These are phyloP conservation scores for Ricordea florida DNA, from an alignment of 92 coral and sea anemone genomes.

Conservation along the genomic window DNA sequence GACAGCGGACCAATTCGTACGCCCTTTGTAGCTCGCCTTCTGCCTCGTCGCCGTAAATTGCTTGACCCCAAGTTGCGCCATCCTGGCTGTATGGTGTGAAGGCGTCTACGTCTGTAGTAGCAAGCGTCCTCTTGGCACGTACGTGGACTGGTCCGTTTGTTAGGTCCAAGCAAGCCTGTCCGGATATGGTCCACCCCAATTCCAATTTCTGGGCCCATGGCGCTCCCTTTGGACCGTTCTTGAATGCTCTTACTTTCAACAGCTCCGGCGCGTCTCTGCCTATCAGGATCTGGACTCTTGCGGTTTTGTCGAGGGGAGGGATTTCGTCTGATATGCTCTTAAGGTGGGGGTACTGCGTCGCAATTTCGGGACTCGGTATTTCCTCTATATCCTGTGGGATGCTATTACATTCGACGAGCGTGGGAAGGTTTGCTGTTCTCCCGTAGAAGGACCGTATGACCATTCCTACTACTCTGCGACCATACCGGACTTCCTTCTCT, in stretches of 20 bases:
- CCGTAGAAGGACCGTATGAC: constrained; percentile 21
- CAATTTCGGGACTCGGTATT: constrained; percentile 34
- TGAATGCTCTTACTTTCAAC: constrained; percentile 43
- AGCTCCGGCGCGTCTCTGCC: constrained; percentile 62
- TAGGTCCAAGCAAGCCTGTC: constrained; percentile 50
- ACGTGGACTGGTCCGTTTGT: constrained; percentile 30
- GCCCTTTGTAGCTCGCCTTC: neutral
- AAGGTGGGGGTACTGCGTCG: constrained; percentile 22
- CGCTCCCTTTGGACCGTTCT: constrained; percentile 53
- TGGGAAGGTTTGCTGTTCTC: constrained; percentile 20
- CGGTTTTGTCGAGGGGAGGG: constrained; percentile 32
- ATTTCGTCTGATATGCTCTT: constrained; percentile 25
- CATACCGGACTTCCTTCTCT: constrained; percentile 30
- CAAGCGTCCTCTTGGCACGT: constrained; percentile 3
- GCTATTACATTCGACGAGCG: constrained; percentile 42
- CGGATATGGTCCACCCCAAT: constrained; percentile 48
- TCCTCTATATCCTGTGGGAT: constrained; percentile 53
- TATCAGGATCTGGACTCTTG: constrained; percentile 37
- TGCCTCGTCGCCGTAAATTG: neutral
- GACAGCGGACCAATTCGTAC: constrained; percentile 24
- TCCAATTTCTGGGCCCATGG: constrained; percentile 47
- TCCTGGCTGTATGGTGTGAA: neutral
- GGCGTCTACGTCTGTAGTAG: neutral
- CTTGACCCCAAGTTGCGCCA: neutral
- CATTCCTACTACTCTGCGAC: constrained; percentile 30